These are phyloP conservation scores for Hydrozoanthus gracilis DNA, from an alignment of 92 coral and sea anemone genomes.

Conservation along the genomic window DNA sequence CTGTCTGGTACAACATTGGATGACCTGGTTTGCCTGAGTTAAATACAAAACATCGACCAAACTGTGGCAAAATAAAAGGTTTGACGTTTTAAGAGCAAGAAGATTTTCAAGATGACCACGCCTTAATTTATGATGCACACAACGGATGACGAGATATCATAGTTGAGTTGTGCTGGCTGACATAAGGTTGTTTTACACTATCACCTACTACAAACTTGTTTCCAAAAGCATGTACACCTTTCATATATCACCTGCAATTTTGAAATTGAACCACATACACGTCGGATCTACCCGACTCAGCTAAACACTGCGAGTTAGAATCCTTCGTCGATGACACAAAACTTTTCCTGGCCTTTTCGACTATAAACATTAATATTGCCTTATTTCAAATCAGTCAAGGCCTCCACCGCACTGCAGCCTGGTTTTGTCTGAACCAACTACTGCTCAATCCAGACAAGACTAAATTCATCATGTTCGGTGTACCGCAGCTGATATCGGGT, in stretches of 20 bases:
- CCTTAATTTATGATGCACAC: no score
- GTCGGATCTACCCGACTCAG: constrained; percentile 21
- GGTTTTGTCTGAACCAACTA: constrained; percentile 30
- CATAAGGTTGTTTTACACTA: no score
- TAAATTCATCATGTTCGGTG: constrained; percentile 8
- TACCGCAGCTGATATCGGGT: constrained; percentile 16
- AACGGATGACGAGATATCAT: no score
- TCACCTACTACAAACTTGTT: no score
- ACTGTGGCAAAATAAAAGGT: constrained; percentile 23
- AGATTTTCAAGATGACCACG: not conserved
- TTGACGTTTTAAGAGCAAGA: not conserved
- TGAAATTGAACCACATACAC: not conserved
- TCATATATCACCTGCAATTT: no score
- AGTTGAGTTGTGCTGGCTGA: no score
- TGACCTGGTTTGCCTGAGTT: constrained; percentile 67
- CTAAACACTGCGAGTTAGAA: constrained; percentile 18
- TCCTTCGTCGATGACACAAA: constrained; percentile 23
- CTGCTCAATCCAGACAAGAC: not conserved
- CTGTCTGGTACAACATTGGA: constrained; percentile 35
- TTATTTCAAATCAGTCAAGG: constrained; percentile 27
- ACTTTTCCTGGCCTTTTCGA: constrained; percentile 28
- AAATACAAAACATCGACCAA: constrained; percentile 69
- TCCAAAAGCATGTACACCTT: no score
- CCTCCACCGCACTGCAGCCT: constrained; percentile 12
- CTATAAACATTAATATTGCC: constrained; percentile 2